Percentiles rank a stretch among this genome's conserved stretches.
Evolutionary conservation across 2,113 vertebrate genomes (phyloP).

Genomic region (Lamprotornis superbus): DNA sequence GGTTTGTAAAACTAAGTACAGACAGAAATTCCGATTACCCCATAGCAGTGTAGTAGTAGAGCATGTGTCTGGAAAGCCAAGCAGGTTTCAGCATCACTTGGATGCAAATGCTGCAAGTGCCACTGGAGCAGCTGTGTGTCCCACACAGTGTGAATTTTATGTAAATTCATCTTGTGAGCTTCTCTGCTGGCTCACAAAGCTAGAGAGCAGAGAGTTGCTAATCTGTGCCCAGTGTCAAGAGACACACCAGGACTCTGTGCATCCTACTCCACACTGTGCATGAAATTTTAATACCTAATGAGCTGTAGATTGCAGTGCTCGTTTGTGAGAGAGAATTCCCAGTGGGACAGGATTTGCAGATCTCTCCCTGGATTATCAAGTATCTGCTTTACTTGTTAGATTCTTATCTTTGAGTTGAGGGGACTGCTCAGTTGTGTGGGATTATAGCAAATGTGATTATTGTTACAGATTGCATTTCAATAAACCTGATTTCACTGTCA

Average conservation of each 20-base stretch:
- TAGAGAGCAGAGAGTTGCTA: background rate
- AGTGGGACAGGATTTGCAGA: background rate
- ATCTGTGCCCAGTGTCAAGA: background rate
- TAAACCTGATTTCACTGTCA: background rate
- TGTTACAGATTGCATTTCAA: background rate
- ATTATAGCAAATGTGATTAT: background rate
- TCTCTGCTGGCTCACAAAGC: background rate
- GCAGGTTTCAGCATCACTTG: background rate
- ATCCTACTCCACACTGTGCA: background rate
- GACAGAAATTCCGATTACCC: background rate
- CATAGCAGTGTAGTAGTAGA: background rate
- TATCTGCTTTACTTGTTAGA: background rate
- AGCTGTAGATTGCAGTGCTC: background rate
- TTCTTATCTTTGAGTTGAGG: background rate
- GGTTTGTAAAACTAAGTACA: background rate
- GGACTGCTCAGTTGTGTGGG: background rate
- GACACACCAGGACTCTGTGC: background rate
- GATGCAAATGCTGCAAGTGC: background rate
- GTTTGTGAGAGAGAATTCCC: background rate
- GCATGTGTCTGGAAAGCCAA: background rate
- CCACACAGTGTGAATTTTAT: background rate
- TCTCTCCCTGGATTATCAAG: background rate
- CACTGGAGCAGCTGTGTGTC: background rate
- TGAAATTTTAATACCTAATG: background rate
- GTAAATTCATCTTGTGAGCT: background rate